These are phyloP conservation scores for Scaptomyza montana DNA, from an alignment of 1,140 invertebrate genomes.

Conservation along the genomic window DNA sequence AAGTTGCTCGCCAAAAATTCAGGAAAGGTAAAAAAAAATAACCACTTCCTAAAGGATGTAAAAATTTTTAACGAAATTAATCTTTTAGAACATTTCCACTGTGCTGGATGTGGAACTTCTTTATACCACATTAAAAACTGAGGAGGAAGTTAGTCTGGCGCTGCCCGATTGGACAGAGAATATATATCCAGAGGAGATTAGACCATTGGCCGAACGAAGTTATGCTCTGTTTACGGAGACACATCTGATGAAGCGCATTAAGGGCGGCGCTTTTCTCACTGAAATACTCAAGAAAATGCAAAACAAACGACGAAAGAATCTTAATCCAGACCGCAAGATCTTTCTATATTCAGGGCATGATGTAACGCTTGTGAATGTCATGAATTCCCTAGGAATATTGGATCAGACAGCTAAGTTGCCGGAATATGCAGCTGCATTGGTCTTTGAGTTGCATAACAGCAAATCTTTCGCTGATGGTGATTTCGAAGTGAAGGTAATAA, in stretches of 20 bases:
- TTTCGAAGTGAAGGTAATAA: constrained; percentile 84
- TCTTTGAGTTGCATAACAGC: constrained; percentile 87
- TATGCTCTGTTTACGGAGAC: constrained; percentile 89
- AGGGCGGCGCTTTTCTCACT: constrained; percentile 87
- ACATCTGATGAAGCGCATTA: constrained; percentile 88
- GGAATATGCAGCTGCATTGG: constrained; percentile 88
- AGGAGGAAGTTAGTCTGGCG: constrained; percentile 87
- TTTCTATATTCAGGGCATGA: constrained; percentile 90
- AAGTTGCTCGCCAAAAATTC: constrained; percentile 87
- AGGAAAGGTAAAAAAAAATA: constrained; percentile 84
- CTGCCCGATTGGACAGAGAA: constrained; percentile 89
- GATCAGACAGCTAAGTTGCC: constrained; percentile 86
- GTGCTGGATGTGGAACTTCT: constrained; percentile 89
- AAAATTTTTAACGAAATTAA: not conserved
- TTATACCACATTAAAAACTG: constrained; percentile 89
- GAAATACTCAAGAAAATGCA: constrained; percentile 84
- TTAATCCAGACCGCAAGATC: constrained; percentile 84
- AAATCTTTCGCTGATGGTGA: constrained; percentile 80
- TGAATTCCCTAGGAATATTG: constrained; percentile 88
- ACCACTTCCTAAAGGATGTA: not conserved
- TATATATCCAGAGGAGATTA: constrained; percentile 89
- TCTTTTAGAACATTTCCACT: constrained; percentile 85
- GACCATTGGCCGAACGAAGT: constrained; percentile 87
- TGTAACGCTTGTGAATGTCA: constrained; percentile 88
- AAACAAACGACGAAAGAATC: constrained; percentile 70